Evolutionary conservation across 2,797 vertebrate genomes (phyloP).

Genomic region (Myotis planiceps): DNA sequence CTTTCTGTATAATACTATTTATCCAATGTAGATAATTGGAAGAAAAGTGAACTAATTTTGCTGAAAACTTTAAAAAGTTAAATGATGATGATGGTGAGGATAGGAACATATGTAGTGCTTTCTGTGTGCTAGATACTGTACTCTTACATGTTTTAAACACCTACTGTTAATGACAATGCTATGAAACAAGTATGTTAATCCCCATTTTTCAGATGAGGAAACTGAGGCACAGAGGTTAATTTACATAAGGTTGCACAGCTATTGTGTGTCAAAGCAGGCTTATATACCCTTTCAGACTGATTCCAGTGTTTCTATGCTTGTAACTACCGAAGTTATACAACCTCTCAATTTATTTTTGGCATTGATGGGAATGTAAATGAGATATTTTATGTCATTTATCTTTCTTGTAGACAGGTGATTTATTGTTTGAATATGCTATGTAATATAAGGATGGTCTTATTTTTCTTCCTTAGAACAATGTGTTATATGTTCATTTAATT

Average conservation of each 20-base stretch:
- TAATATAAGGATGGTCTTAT: background rate
- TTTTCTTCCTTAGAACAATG: slow-evolving; percentile 1
- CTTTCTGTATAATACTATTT: background rate
- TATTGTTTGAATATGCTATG: background rate
- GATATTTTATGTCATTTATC: slow-evolving; percentile 1
- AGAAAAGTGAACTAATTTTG: slow-evolving; percentile 10
- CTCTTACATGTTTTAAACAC: background rate
- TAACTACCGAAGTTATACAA: background rate
- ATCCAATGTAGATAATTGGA: background rate
- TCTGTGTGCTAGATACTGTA: background rate
- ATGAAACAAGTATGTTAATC: background rate
- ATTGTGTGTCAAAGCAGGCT: background rate
- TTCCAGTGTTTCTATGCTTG: background rate
- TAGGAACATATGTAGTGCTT: background rate
- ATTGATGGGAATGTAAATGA: slow-evolving; percentile 21
- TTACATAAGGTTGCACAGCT: background rate
- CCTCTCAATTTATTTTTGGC: background rate
- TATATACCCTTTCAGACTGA: background rate
- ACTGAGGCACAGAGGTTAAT: background rate
- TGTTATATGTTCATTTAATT: background rate
- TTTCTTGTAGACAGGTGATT: background rate
- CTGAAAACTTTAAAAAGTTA: background rate
- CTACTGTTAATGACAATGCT: background rate
- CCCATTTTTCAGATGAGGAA: slow-evolving; percentile 16
- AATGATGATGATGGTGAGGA: background rate